Evolutionary conservation across 2,113 vertebrate genomes (phyloP).

Genomic region (Thamnaconus septentrionalis): DNA sequence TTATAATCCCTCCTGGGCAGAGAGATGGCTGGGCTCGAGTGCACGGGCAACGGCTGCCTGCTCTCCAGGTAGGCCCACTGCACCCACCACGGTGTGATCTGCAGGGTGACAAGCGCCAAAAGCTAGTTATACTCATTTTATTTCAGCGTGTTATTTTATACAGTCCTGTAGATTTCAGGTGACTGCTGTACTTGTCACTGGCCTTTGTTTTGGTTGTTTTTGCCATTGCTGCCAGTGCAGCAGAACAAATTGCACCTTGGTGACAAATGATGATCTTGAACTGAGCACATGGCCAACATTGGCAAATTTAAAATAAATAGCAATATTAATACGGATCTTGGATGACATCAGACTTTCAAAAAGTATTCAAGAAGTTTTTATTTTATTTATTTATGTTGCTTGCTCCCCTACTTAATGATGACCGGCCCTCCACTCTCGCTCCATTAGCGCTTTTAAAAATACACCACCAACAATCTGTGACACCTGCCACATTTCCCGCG

Average conservation of each 20-base stretch:
- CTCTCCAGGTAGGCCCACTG: constrained; percentile 81
- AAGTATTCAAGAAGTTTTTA: no score
- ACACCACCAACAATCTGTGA: neutral
- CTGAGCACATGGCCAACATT: no score
- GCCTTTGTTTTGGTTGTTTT: no score
- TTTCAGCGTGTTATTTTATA: neutral
- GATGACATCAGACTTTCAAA: no score
- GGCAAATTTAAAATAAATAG: no score
- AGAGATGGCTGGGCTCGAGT: constrained; percentile 83
- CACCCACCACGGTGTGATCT: constrained; percentile 84
- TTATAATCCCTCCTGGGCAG: constrained; percentile 81
- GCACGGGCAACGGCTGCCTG: constrained; percentile 80
- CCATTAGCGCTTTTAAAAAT: neutral
- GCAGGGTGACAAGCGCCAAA: constrained; percentile 3
- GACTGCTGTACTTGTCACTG: no score
- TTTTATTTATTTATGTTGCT: no score
- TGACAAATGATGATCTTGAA: no score
- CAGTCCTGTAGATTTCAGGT: no score
- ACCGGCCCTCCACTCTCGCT: neutral
- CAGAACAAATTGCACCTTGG: no score
- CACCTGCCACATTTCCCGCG: constrained; percentile 15
- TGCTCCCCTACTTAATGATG: no score
- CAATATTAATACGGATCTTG: no score
- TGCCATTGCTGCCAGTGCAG: neutral
- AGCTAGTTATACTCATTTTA: neutral